Conservation (phyloP, 1,140 invertebrate genomes). For the Drosophila rufa region DNA sequence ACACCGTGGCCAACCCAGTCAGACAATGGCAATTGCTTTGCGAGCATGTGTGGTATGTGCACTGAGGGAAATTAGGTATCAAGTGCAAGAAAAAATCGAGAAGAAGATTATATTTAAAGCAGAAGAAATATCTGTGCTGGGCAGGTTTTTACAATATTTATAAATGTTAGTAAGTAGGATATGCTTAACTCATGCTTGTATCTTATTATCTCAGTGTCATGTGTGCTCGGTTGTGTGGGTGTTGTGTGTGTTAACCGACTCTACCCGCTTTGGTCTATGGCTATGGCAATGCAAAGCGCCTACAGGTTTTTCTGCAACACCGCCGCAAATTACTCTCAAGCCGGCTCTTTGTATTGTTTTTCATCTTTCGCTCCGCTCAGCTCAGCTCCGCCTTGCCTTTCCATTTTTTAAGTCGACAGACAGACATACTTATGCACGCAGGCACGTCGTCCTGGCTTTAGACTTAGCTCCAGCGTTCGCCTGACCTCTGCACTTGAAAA, state of each 20-base stretch:
- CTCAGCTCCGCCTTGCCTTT: background rate
- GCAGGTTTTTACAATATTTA: background rate
- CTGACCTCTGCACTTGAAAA: slow-evolving; percentile 67
- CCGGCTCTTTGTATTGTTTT: slow-evolving; percentile 58
- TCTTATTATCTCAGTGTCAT: background rate
- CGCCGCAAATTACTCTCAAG: slow-evolving; percentile 72
- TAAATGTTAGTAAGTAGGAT: background rate
- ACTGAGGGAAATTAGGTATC: background rate
- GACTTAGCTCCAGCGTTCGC: slow-evolving; percentile 6
- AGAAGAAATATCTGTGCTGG: too few relatives aligned
- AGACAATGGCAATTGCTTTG: slow-evolving; percentile 59
- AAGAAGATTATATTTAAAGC: too few relatives aligned
- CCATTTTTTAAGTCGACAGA: slow-evolving; percentile 17
- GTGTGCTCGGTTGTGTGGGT: slow-evolving; percentile 18
- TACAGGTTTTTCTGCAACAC: slow-evolving; percentile 64
- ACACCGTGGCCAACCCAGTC: slow-evolving; percentile 28
- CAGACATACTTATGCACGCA: slow-evolving; percentile 54
- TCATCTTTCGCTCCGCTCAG: slow-evolving; percentile 22
- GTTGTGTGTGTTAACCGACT: slow-evolving; percentile 53
- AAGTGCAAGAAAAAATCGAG: background rate
- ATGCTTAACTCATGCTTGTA: too few relatives aligned
- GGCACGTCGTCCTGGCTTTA: slow-evolving; percentile 53
- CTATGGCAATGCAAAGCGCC: slow-evolving; percentile 58
- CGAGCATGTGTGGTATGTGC: slow-evolving; percentile 12
- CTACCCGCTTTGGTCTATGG: slow-evolving; percentile 37